Evolutionary conservation across 2,797 vertebrate species (phyloP), one percentile per base, ranked within the genome.

Genomic region (Myripristis murdjan): DNA sequence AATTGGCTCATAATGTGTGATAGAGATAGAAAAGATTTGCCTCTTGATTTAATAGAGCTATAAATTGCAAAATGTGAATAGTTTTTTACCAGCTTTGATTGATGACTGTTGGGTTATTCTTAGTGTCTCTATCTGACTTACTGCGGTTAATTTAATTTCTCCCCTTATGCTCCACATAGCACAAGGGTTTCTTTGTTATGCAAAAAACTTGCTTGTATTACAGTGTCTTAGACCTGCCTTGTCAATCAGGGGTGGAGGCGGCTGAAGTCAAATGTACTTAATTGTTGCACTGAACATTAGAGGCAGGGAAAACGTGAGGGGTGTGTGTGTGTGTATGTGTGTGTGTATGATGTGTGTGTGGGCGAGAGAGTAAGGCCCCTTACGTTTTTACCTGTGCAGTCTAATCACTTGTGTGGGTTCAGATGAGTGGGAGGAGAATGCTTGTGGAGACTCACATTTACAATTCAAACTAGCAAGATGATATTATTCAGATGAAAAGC

Each of bases 331-430:
- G 51, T 3, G 9, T 28, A 15, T 23, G 39, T 7, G 33, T 1
- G 60, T 72, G 48, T 37, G 81, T 72, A 77, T 85, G 70, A n/a
- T 76, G 75, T 65, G 51, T 64, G 68, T 26, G 91, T 77, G 85
- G 85, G 89, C 28, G 74, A 73, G 41, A 77, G 88, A 89, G 74
- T 75, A 85, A 85, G 85, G 76, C 80, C 82, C 77, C 76, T 83
- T 81, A 70, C 76, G 48, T 72, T 64, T 89, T 82, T 79, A 82
- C 70, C 70, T 83, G 80, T 70, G 80, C 75, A 65, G 77, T 81
- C 68, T 84, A 85, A 89, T 91, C 77, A 87, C 64, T 82, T 6
- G 33, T 78, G 67, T 82, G 70, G 81, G 52, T 79, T 64, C 33
- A 22, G 26, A 68, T 5, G 75, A 82, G 65, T 79, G 79, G 35